Evolutionary conservation across 1,140 invertebrate genomes (phyloP), one percentile per base, ranked within the genome.

Genomic region (Polypedilum pembai): DNA sequence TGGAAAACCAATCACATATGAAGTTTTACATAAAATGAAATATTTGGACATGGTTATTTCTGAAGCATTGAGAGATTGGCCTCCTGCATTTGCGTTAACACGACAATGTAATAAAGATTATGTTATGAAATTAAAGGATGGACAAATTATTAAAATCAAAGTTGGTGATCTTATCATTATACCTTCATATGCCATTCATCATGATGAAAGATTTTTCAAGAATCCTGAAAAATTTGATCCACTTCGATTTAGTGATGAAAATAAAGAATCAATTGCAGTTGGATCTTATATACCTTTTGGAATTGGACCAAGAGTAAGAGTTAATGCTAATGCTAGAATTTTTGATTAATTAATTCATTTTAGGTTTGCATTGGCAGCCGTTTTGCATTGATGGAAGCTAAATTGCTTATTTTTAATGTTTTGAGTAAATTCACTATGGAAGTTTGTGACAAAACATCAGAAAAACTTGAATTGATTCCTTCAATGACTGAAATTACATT

Each of bases 191-290:
- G 78, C 77, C 12, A 40, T 85, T 2, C 85, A 86, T 40, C 76
- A 76, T 10, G 85, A 90, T 77, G 79, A 83, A 1, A 77, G 85
- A 20, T 80, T 84, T 74, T 92, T 84, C 80, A 79, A 3, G 45
- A 81, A 91, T 63, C 89, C 90, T 1, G 83, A 88, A 7, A 78
- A 78, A 8, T 92, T 90, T 78, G 83, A 90, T 79, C 90, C 90
- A 0, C 86, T 90, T n/a, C 81, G 89, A 76, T 92, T 91, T 75
- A 75, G 76, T 15, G 73, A 73, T 73, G 78, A 77, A 40, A 77
- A 76, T 69, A 74, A 75, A 63, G 41, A 40, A 10, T 73, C 74
- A 66, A 77, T 77, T 17, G 76, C 75, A 33, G 74, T 76, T 5
- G 75, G 75, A 10, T 74, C 76, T 17, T 88, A 83, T 77, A 76